Percentiles rank a stretch among this genome's conserved stretches.
Conservation (phyloP, 1,140 invertebrate genomes). For the Lethrus apterus region DNA sequence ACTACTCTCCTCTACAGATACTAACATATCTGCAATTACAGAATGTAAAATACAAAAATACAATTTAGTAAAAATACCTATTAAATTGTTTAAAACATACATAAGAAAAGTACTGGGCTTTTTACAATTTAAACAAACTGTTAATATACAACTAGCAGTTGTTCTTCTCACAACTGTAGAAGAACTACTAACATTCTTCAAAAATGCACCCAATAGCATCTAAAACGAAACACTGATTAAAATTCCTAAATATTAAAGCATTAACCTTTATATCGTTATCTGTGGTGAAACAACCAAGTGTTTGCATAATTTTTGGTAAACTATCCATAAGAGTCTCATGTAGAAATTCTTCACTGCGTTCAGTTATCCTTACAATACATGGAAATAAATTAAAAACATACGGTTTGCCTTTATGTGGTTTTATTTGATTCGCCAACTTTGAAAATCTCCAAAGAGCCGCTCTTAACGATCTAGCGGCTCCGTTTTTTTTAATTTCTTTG, state of each 20-base stretch:
- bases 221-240: conserved; percentile 27
- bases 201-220: conserved; percentile 34
- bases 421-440: conserved; percentile 58
- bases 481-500: conserved; percentile 74
- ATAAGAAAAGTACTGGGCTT: conserved; percentile 33
- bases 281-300: conserved; percentile 62
- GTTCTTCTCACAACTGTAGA: conserved; percentile 36
- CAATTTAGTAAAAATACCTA: conserved; percentile 24
- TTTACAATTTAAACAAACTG: conserved; percentile 34
- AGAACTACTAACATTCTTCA: conserved; percentile 33
- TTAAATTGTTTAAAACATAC: conserved; percentile 34
- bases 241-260: no score
- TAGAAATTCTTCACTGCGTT: conserved; percentile 62
- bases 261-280: conserved; percentile 71
- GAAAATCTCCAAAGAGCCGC: conserved; percentile 69
- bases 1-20: conserved; percentile 43
- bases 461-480: conserved; percentile 56
- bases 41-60: conserved; percentile 1
- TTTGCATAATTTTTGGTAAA: conserved; percentile 61
- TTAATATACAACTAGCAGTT: conserved; percentile 32
- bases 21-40: conserved; percentile 33
- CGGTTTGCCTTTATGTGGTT: conserved; percentile 68
- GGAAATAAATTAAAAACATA: conserved; percentile 69
- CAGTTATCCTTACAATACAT: conserved; percentile 57
- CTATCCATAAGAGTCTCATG: conserved; percentile 63